Evolutionary conservation across 2,113 vertebrate species (phyloP).

Genomic region (Limanda limanda): DNA sequence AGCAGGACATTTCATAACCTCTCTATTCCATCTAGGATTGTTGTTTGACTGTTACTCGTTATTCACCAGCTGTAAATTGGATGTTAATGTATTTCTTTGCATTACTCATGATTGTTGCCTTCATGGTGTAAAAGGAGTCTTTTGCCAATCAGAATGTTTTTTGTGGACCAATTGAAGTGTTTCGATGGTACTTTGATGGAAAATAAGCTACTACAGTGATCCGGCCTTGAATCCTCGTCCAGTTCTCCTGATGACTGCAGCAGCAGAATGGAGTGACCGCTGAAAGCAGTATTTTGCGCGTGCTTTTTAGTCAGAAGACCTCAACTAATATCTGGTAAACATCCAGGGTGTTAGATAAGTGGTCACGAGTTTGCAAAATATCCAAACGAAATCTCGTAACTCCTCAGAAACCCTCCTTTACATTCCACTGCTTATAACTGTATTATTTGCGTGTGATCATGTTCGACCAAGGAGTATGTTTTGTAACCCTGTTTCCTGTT

Average conservation of each 20-base stretch:
- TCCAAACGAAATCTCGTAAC: slow-evolving; percentile 20
- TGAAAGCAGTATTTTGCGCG: slow-evolving; percentile 1
- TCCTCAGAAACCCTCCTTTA: slow-evolving; percentile 28
- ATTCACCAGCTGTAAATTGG: slow-evolving; percentile 64
- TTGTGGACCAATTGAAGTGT: slow-evolving; percentile 50
- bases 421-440: slow-evolving; percentile 29
- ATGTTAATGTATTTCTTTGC: slow-evolving; percentile 44
- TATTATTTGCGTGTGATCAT: slow-evolving; percentile 51
- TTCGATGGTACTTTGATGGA: slow-evolving; percentile 41
- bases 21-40: slow-evolving; percentile 46
- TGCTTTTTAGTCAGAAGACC: slow-evolving; percentile 29
- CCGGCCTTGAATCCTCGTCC: slow-evolving; percentile 50
- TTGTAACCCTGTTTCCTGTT: slow-evolving; percentile 49
- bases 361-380: slow-evolving; percentile 32
- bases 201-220: slow-evolving; percentile 48
- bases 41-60: slow-evolving; percentile 64
- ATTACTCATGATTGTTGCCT: slow-evolving; percentile 54
- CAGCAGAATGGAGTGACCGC: slow-evolving; percentile 19
- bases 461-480: slow-evolving; percentile 38
- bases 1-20: slow-evolving; percentile 56
- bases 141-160: slow-evolving; percentile 60
- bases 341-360: slow-evolving; percentile 5
- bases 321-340: slow-evolving; percentile 22
- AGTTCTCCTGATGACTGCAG: slow-evolving; percentile 32
- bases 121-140: slow-evolving; percentile 42